A percentile compares a stretch with the other conserved stretches of the same genome.
phyloP scores from a whole-genome alignment of 2,113 vertebrate species.

The Gallinago paraguaiae region DNA sequence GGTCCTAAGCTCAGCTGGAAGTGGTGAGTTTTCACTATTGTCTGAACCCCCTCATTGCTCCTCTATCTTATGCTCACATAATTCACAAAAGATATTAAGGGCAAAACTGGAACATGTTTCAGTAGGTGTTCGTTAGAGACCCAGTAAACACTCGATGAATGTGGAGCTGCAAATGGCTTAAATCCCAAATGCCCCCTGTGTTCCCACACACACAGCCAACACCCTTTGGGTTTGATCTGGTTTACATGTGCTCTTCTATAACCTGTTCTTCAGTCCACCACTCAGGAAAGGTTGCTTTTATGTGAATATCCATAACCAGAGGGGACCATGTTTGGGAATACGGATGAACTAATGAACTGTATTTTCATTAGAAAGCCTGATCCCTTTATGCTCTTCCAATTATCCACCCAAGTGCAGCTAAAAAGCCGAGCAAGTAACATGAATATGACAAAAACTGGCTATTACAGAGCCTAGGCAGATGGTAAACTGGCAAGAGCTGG shows the following conservation, averaged over 20 bases:
- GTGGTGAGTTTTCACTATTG: background rate
- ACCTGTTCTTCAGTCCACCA: background rate
- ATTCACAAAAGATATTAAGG: background rate
- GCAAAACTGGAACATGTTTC: background rate
- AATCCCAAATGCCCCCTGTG: background rate
- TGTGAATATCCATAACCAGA: background rate
- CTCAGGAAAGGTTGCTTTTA: background rate
- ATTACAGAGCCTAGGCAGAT: background rate
- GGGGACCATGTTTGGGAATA: background rate
- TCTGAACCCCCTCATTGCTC: fast-evolving
- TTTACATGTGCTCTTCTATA: background rate
- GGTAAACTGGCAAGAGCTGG: background rate
- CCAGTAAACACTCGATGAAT: background rate
- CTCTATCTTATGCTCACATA: background rate
- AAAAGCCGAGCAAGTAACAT: background rate
- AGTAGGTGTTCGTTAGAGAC: background rate
- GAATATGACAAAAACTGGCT: background rate
- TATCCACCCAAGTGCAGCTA: background rate
- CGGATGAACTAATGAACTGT: background rate
- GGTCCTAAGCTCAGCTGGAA: background rate
- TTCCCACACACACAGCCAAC: background rate
- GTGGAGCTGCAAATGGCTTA: background rate
- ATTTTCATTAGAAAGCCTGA: background rate
- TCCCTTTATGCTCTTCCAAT: background rate
- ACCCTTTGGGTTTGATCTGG: background rate